phyloP scores from a whole-genome alignment of 2,113 vertebrate species.

The Phycodurus eques region DNA sequence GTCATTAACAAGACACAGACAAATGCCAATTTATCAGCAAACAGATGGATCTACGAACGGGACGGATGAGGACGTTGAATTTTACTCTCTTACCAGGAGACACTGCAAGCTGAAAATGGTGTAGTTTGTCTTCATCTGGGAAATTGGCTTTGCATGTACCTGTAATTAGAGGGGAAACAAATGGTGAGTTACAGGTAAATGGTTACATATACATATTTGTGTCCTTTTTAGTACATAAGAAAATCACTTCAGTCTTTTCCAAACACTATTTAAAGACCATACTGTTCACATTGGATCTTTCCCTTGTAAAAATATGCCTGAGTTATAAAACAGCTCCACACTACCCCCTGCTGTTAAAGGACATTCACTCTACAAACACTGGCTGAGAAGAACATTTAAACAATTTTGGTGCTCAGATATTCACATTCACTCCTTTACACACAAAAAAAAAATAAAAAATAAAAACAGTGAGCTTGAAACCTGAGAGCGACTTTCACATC shows the following conservation, averaged over 20 bases:
- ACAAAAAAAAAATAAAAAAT: neutral
- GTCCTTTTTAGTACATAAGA: neutral
- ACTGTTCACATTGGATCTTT: constrained; percentile 1
- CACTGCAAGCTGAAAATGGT: constrained; percentile 89
- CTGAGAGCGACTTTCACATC: no score
- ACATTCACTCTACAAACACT: constrained; percentile 26
- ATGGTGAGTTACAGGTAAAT: neutral
- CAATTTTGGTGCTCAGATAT: neutral
- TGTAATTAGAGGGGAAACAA: constrained; percentile 39
- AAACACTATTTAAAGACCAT: neutral
- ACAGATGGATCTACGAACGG: neutral
- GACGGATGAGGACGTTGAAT: neutral
- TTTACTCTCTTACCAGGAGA: constrained; percentile 85
- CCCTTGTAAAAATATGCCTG: neutral
- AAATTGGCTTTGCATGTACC: constrained; percentile 94
- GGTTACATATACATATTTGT: neutral
- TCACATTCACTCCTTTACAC: neutral
- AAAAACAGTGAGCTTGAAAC: no score
- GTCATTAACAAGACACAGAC: neutral
- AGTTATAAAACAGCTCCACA: constrained; percentile 26
- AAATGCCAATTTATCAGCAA: neutral
- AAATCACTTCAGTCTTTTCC: neutral
- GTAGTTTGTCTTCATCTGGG: constrained; percentile 91
- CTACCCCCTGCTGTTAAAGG: constrained; percentile 51
- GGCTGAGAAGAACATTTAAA: neutral